Conservation (phyloP, 2,113 vertebrate species). For the Sceloporus undulatus region DNA sequence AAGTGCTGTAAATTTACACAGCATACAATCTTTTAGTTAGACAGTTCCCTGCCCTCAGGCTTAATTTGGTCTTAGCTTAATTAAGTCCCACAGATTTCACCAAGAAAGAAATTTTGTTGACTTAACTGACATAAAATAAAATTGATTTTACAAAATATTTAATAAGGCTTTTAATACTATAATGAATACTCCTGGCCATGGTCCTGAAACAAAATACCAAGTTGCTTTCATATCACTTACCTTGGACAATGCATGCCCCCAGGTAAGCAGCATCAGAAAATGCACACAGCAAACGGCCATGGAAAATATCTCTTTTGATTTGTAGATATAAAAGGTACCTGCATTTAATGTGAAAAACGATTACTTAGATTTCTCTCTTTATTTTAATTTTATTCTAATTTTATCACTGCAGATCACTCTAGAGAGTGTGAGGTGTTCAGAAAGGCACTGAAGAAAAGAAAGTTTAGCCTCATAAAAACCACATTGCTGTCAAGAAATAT, state of each 20-base stretch:
- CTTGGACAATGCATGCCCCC: slow-evolving; percentile 95
- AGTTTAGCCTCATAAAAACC: background rate
- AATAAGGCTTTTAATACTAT: background rate
- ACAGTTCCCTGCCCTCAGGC: too few species aligned
- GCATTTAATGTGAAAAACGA: slow-evolving; percentile 57
- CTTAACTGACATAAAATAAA: background rate
- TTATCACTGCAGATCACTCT: background rate
- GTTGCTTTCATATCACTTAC: slow-evolving; percentile 75
- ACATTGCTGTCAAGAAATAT: background rate
- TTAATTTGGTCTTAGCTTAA: background rate
- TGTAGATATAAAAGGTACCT: slow-evolving; percentile 98
- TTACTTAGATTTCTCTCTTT: background rate
- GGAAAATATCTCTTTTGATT: slow-evolving; percentile 97
- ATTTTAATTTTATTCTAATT: background rate
- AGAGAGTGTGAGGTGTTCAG: background rate
- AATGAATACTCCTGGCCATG: background rate
- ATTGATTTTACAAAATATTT: background rate
- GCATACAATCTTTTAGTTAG: too few species aligned
- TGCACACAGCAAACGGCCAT: slow-evolving; percentile 94
- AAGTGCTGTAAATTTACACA: too few species aligned
- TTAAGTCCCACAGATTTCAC: background rate
- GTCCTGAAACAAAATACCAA: background rate
- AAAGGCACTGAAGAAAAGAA: slow-evolving; percentile 28
- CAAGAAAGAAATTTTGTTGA: background rate
- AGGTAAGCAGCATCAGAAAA: slow-evolving; percentile 95